Percentiles rank a stretch among this genome's conserved stretches.
Evolutionary conservation across 2,888 invertebrate genomes (phyloP).

Genomic region (Calliphora vomitoria): DNA sequence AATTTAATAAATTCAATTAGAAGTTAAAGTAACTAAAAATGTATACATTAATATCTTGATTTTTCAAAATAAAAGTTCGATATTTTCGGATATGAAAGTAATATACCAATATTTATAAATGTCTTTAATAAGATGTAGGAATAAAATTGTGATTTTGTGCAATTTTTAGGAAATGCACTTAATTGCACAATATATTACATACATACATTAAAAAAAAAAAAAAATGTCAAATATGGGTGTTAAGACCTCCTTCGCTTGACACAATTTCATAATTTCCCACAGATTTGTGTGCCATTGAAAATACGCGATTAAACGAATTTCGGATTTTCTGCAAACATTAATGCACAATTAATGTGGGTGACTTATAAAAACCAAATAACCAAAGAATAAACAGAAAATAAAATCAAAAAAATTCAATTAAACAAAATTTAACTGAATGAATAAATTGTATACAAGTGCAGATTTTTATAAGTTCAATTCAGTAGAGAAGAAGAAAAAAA

Average conservation of each 20-base stretch:
- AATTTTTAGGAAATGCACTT: too few species aligned
- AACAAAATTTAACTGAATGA: slow-evolving; percentile 43
- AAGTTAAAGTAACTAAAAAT: too few species aligned
- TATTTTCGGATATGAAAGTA: too few species aligned
- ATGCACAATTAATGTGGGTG: slow-evolving; percentile 1
- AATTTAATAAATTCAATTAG: too few species aligned
- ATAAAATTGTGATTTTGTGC: too few species aligned
- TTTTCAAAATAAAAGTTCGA: too few species aligned
- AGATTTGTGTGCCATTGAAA: not conserved
- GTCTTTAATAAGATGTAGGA: too few species aligned
- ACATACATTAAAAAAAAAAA: not conserved
- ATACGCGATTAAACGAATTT: not conserved
- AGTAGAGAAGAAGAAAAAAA: slow-evolving; percentile 17
- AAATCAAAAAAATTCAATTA: slow-evolving; percentile 28
- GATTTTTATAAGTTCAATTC: slow-evolving; percentile 45
- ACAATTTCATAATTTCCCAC: not conserved
- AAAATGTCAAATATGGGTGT: slow-evolving; percentile 4
- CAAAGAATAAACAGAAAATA: slow-evolving; percentile 5
- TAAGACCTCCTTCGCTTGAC: not conserved
- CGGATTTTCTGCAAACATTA: not conserved
- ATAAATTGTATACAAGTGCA: slow-evolving; percentile 56
- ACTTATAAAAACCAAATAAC: too few species aligned
- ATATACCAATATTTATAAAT: too few species aligned
- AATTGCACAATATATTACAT: too few species aligned
- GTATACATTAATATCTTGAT: too few species aligned